Evolutionary conservation across 1,140 invertebrate species (phyloP).

Genomic region (Pissodes strobi): DNA sequence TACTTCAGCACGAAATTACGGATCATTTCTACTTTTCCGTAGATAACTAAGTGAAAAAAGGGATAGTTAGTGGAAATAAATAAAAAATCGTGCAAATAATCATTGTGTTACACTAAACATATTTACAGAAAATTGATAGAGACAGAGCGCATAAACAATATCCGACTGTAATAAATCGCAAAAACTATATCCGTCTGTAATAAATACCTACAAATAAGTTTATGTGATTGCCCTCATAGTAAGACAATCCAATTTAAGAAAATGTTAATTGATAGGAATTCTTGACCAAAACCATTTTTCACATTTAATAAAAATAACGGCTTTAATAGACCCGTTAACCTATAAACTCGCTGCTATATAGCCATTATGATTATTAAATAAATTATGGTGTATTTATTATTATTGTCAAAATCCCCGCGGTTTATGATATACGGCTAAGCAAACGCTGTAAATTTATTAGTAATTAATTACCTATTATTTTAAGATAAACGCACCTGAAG

Average conservation of each 20-base stretch:
- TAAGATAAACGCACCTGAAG: too few relatives aligned
- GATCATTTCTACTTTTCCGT: too few relatives aligned
- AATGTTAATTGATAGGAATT: constrained; percentile 13
- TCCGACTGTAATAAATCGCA: too few relatives aligned
- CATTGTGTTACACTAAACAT: too few relatives aligned
- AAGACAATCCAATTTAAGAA: constrained; percentile 3
- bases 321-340: constrained; percentile 9
- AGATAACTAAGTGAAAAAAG: too few relatives aligned
- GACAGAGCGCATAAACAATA: too few relatives aligned
- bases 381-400: constrained; percentile 2
- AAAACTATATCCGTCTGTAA: not conserved
- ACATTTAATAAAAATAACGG: not conserved
- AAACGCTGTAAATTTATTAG: not conserved
- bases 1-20: too few relatives aligned
- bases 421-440: not conserved
- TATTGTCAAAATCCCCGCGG: constrained; percentile 1
- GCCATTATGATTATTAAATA: not conserved
- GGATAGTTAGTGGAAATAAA: too few relatives aligned
- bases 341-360: not conserved
- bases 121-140: too few relatives aligned
- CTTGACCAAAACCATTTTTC: constrained; percentile 2
- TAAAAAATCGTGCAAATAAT: too few relatives aligned
- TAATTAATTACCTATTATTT: too few relatives aligned
- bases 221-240: not conserved
- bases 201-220: constrained; percentile 6